Base-by-base conservation (phyloP, 2,797 vertebrate genomes). In the Enoplosus armatus region DNA sequence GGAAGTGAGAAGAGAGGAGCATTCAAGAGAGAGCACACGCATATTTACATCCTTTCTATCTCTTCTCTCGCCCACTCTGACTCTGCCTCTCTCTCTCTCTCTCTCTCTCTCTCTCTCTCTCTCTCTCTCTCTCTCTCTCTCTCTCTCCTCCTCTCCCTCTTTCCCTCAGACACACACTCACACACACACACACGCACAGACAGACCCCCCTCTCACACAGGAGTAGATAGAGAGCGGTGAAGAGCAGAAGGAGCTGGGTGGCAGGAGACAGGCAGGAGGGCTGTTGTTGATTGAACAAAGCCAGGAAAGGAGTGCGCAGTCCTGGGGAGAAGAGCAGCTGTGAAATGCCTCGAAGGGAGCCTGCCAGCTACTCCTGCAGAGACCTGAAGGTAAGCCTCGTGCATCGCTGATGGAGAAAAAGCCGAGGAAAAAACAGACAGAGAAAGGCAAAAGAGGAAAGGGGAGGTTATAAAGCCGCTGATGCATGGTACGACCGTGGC, bases 311-410 rank as follows among this genome's bases (percentile, higher is more conserved):
- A 92, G 89, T 81, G 88, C 74, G 78, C 92, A 93, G 88, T 91
- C 89, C 87, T 79, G 89, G 88, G 59, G 86, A 90, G 88, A 85
- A 86, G 85, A 91, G 82, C 89, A 87, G 90, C 92, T 88, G 88
- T 91, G 94, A 94, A 83, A 96, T 95, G 95, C 92, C 91, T 94
- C 77, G 89, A 87, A 92, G 86, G 87, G 89, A 92, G 85, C 88
- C 89, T 79, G 87, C 79, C 89, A 87, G 90, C 91, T 86, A 93
- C 94, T 89, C 91, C 91, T 92, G 88, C 90, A 87, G 90, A 93
- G 87, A 92, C 90, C 90, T 93, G 90, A 95, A 95, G 95, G 95
- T 96, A 95, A 94, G 94, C 63, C 56, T 72, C 6, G 27, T 60
- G 82, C 66, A 54, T n/a, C 9, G 18, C 72, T 41, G 78, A 81